Percentiles rank a stretch among this genome's conserved stretches.
Conservation (phyloP, 2,888 invertebrate genomes). For the Caenorhabditis auriculariae region DNA sequence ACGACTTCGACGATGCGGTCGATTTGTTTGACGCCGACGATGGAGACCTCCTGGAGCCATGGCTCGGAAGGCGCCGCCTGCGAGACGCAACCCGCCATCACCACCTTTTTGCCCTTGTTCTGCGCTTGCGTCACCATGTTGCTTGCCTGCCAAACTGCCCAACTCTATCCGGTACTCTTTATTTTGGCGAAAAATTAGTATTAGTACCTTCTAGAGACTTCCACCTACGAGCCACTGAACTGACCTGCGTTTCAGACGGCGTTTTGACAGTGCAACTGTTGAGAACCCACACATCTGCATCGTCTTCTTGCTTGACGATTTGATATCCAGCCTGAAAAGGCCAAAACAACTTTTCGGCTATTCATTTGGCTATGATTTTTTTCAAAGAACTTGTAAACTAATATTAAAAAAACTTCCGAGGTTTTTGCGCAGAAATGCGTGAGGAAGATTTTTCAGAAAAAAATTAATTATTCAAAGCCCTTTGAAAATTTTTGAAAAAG, state of each 20-base stretch:
- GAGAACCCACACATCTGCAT: conserved; percentile 88
- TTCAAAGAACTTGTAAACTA: no score
- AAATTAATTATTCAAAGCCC: no score
- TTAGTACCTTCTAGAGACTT: not conserved
- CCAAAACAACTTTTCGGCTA: no score
- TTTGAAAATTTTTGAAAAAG: no score
- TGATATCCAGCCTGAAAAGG: conserved; percentile 50
- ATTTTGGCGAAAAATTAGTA: not conserved
- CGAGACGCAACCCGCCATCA: conserved; percentile 96
- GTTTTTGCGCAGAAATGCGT: no score
- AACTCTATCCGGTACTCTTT: no score
- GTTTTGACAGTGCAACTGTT: conserved; percentile 98
- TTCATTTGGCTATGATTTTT: no score
- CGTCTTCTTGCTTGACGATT: conserved; percentile 73
- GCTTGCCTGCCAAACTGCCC: conserved; percentile 24
- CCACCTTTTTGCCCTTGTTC: conserved; percentile 65
- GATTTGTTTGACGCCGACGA: conserved; percentile 97
- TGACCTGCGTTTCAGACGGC: conserved; percentile 76
- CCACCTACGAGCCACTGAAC: not conserved
- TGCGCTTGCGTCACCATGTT: conserved; percentile 38
- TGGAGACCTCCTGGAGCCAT: conserved; percentile 75
- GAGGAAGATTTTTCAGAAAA: no score
- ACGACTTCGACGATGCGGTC: conserved; percentile 95
- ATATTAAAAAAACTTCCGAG: no score
- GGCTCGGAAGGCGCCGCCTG: conserved; percentile 74